Base-by-base conservation (phyloP, 2,797 vertebrate genomes). In the Morus bassanus region DNA sequence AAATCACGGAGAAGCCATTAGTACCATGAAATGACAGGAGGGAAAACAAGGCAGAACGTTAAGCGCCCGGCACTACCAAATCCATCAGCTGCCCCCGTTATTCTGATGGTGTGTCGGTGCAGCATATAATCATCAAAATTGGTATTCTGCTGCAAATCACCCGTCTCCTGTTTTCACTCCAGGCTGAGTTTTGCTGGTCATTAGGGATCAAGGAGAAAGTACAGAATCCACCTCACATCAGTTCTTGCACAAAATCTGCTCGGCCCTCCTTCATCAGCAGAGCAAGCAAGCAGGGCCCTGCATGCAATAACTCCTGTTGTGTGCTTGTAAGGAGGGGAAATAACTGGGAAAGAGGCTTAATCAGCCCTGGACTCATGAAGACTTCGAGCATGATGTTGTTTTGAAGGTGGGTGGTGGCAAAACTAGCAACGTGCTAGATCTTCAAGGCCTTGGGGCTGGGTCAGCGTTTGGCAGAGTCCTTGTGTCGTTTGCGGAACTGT, bases 71-170 rank as follows among this genome's bases (percentile, higher is more conserved):
- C 13, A 0, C 91, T 87, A 45, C 88, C 89, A 63, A 51, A 65
- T 17, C 83, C 88, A 68, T 93, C 92, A 56, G 67, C 76, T 68
- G 85, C 65, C 80, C 65, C 77, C 8, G 22, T 86, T 46, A 50
- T 41, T 65, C 82, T 54, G 92, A 93, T 68, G 83, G 82, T 41
- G 33, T 74, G 69, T 88, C 48, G 23, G 77, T 56, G 50, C 83
- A 94, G 83, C 4, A 4, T 97, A 54, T 96, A 93, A 97, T 94
- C 94, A 92, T 92, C 73, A 28, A 30, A 64, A 95, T 84, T 91
- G 95, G 69, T 69, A 84, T 93, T 86, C 88, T 73, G 67, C 89
- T 53, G 65, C 76, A 37, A 35, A 75, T n/a, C 76, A 46, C 27
- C 56, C 4, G 1, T 74, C 65, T 78, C 57, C 79, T 28, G 51